Evolutionary conservation across 1,140 invertebrate species (phyloP), one percentile per base, ranked within the genome.

Genomic region (Lerema accius): DNA sequence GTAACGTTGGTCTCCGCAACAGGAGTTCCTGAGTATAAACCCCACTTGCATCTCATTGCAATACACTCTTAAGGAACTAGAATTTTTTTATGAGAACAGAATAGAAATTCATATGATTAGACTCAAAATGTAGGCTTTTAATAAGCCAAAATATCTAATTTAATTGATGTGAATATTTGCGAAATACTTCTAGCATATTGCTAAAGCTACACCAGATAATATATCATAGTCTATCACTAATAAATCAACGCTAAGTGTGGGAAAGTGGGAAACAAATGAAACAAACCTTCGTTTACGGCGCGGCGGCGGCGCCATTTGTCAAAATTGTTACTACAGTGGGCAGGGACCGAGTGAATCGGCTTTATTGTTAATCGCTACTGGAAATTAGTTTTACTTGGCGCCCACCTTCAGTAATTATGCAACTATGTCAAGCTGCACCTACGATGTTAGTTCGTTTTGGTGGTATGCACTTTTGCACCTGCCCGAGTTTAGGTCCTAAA

Each of bases 341-440:
- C 14, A 37, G 28, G 10, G 15, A 50, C 48, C n/a, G 37, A 14
- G 48, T 50, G 32, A 15, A 32, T 17, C 14, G 48, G 48, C 7
- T 49, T 35, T 37, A 50, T 50, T 50, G 48, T 50, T 37, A 35
- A 37, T 32, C 48, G 26, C 32, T 50, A 37, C 32, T 35, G 48
- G 48, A 35, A 13, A 50, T 35, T 50, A 50, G 37, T 37, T 50
- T 50, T 23, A 45, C 16, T 3, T 4, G 19, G 19, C 42, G 16
- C 42, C 17, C 42, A 45, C 16, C 17, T 45, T 23, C 3, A 19
- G 19, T 45, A n/a, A 45, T 45, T 45, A 19, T 23, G 16, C 16
- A 45, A 45, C 4, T 16, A 5, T 42, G 14, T 42, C 39, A 14
- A 17, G 42, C 19, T 9, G 3, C 19, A 23, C 19, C 19, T 23